Evolutionary conservation across 1,140 invertebrate genomes (phyloP).

Genomic region (Trachymyrmex cornetzi): DNA sequence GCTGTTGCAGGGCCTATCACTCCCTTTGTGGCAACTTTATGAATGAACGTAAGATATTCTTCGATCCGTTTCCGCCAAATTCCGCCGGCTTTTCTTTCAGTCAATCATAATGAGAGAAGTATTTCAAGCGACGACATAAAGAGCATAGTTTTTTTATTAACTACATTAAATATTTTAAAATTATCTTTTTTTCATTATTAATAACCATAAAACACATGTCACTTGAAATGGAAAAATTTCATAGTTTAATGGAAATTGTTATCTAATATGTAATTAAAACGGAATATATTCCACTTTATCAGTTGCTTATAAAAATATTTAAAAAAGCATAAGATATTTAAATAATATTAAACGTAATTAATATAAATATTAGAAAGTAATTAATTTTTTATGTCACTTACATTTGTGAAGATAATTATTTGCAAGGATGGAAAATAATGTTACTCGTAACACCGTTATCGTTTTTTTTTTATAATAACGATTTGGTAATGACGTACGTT

Average conservation of each 20-base stretch:
- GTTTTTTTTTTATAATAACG: too few species aligned
- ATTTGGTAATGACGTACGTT: too few species aligned
- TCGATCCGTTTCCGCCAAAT: background rate
- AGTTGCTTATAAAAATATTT: background rate
- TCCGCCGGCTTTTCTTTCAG: constrained; percentile 18
- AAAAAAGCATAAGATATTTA: background rate
- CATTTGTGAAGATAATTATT: background rate
- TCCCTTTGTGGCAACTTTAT: constrained; percentile 77
- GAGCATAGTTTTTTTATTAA: background rate
- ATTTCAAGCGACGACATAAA: background rate
- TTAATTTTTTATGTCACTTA: background rate
- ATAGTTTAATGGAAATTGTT: background rate
- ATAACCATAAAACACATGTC: background rate
- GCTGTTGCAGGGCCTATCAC: constrained; percentile 56
- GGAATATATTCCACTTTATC: background rate
- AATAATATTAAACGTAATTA: background rate
- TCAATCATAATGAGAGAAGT: background rate
- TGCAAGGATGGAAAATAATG: background rate
- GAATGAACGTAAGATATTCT: constrained; percentile 78
- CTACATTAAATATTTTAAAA: background rate
- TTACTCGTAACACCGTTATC: too few species aligned
- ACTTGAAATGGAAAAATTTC: background rate
- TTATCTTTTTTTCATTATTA: background rate
- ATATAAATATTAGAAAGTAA: background rate
- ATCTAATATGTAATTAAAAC: constrained; percentile 9